Base-by-base conservation (phyloP, 2,888 invertebrate genomes). In the Patella depressa region DNA sequence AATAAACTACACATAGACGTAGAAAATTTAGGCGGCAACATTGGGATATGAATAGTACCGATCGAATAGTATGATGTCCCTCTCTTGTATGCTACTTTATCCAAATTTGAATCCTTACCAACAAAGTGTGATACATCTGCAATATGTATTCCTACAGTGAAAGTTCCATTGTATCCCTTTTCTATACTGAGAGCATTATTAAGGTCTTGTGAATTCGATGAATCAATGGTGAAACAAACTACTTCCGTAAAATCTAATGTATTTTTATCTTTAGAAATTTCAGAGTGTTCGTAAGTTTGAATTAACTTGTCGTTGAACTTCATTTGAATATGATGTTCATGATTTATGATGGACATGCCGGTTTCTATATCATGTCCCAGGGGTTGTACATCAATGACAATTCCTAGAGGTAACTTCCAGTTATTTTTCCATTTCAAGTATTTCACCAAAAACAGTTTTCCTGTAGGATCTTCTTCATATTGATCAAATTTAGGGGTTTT, bases 351-450 rank as follows among this genome's bases (percentile, higher is more conserved):
- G 11, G 83, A 74, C 78, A 87, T 82, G 17, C 86, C 86, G 45
- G 79, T 76, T 3, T 83, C 81, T 3, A 87, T 45, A 14, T 82
- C 83, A 14, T 71, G 65, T 3, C 86, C 88, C 2, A 81, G 81
- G 53, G 84, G 84, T 2, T 89, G 75, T 2, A 88, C 86, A 2
- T 88, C 89, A 29, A 90, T 83, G 11, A 89, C 89, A 53, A 90
- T 81, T 72, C 90, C 89, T 3, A 89, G 75, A 0, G 89, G 89
- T 9, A 84, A 80, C 19, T 82, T 81, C 70, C 86, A 82, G 3
- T 80, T 82, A 19, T 83, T 78, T 24, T 89, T 85, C 88, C 89
- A 90, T 24, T 87, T 88, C 73, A 90, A 77, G 78, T 86, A 89
- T 19, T 86, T 84, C 12, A 89, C 89, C 9, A 89, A 82, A 85